These are phyloP conservation scores for Cheirogaleus medius DNA, from an alignment of 2,113 vertebrate genomes.

Conservation along the genomic window DNA sequence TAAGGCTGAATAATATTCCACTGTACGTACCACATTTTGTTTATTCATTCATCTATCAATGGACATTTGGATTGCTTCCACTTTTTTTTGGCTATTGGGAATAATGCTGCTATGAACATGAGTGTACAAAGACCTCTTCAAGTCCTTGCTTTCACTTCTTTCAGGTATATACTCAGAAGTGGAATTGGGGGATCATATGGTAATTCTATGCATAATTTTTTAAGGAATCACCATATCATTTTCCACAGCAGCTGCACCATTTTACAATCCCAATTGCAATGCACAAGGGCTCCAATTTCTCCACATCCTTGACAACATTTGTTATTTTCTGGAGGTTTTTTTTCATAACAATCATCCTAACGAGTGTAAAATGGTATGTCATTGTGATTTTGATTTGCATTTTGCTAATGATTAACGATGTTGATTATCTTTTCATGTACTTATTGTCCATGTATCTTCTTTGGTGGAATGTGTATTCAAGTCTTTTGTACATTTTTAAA, in stretches of 20 bases:
- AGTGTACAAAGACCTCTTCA: not conserved
- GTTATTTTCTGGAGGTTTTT: not conserved
- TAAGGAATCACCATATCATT: not conserved
- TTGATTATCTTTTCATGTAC: not conserved
- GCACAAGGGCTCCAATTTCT: not conserved
- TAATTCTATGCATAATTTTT: conserved; percentile 4
- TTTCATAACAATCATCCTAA: not conserved
- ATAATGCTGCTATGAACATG: not conserved
- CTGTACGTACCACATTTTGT: not conserved
- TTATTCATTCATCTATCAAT: not conserved
- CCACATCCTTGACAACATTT: not conserved
- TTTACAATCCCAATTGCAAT: not conserved
- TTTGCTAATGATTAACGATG: not conserved
- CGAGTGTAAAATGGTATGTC: not conserved
- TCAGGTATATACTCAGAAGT: not conserved
- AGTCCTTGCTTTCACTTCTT: not conserved
- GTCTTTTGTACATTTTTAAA: not conserved
- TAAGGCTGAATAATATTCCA: not conserved
- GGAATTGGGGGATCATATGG: not conserved
- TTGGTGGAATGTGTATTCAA: not conserved
- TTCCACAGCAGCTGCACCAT: not conserved
- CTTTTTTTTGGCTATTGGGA: not conserved
- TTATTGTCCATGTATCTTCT: not conserved
- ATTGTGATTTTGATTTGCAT: not conserved
- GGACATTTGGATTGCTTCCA: not conserved